Conservation (phyloP, 2,888 invertebrate species). For the Eilema caniola region DNA sequence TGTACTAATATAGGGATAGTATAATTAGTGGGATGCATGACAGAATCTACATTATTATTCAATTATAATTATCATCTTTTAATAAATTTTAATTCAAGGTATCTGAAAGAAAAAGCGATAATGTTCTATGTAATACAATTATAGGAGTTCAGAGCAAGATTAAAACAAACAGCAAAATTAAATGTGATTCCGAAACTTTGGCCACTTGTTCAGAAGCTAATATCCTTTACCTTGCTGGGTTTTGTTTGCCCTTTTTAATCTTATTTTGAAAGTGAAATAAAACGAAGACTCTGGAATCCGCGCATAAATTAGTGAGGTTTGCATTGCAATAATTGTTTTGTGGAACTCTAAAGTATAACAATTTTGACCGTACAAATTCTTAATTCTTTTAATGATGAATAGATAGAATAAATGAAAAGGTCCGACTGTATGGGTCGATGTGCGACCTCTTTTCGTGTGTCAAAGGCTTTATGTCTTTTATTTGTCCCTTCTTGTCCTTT, state of each 20-base stretch:
- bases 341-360: not conserved
- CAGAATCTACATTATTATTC: not conserved
- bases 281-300: slow-evolving; percentile 13
- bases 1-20: too few relatives aligned
- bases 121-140: slow-evolving; percentile 34
- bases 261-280: slow-evolving; percentile 48
- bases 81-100: not conserved
- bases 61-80: too few relatives aligned
- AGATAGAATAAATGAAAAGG: too few relatives aligned
- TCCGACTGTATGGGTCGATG: not conserved
- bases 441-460: too few relatives aligned
- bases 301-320: slow-evolving; percentile 22
- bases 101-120: not conserved
- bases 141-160: slow-evolving; percentile 40
- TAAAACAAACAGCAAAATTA: slow-evolving; percentile 59
- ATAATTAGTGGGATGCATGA: not conserved
- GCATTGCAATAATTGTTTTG: slow-evolving; percentile 14
- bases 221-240: slow-evolving; percentile 59
- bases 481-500: not conserved
- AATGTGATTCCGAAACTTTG: slow-evolving; percentile 64
- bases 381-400: not conserved
- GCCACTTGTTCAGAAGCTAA: slow-evolving; percentile 53
- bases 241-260: slow-evolving; percentile 59
- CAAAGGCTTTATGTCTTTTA: not conserved
- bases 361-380: not conserved